Evolutionary conservation across 2,113 vertebrate genomes (phyloP), one percentile per base, ranked within the genome.

Genomic region (Semnopithecus entellus): DNA sequence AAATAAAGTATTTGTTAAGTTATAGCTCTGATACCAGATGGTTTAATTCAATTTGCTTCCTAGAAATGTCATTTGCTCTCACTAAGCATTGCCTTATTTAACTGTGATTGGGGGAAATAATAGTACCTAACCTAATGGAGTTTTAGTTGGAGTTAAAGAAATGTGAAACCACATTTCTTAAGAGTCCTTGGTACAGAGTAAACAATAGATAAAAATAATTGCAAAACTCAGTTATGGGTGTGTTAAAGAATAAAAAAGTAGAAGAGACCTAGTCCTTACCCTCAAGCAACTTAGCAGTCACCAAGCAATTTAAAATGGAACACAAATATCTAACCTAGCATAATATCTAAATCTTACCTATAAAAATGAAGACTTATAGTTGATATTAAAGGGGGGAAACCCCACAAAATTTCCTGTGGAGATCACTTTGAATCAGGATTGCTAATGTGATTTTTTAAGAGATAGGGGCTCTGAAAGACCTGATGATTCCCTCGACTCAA

Each of bases 111-210:
- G 9, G 83, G 22, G n/a, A 35, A 86, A 11, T 72, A 72, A 88
- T 35, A 83, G 7, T 66, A 57, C 11, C 3, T 57, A 78, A 84
- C 20, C 30, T 80, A 48, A 78, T 7, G 81, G 40, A 11, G 8
- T 61, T 79, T 81, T 6, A 88, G 35, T 43, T 89, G 9, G 52
- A 93, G 25, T 52, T 68, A 43, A 90, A 57, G 40, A 91, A 30
- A 76, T 32, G 92, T 8, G 48, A 50, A 88, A 68, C 1, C 3
- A 30, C 25, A 70, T 95, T 88, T 96, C 25, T 83, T 80, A 84
- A 25, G 32, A 90, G 8, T 43, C 3, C 35, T 61, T 72, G 11
- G 4, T 57, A 68, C 17, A 82, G 0, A 40, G 38, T 50, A 70
- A 79, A 57, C 1, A 61, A 59, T 70, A 38, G 57, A 55, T 27